Evolutionary conservation across 2,113 vertebrate species (phyloP).

Genomic region (Mohoua ochrocephala): DNA sequence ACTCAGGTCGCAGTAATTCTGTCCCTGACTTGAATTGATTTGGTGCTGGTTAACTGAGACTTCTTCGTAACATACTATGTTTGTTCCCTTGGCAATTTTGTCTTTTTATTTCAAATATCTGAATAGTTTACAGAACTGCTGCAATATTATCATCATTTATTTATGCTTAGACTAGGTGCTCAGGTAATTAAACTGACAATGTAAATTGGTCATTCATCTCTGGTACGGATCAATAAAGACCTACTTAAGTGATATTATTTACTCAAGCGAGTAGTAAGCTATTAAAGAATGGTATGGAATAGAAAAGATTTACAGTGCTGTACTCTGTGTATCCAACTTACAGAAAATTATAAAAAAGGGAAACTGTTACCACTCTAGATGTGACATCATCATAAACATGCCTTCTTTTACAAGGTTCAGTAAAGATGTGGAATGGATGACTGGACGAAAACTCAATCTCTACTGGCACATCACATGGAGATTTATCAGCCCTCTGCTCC

Average conservation of each 20-base stretch:
- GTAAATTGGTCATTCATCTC: neutral
- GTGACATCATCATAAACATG: neutral
- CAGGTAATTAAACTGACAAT: neutral
- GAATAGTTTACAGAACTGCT: neutral
- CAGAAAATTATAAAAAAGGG: neutral
- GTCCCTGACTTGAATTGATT: neutral
- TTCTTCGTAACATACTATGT: neutral
- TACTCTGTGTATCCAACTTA: neutral
- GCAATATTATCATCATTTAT: neutral
- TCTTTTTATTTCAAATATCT: neutral
- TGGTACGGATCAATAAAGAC: neutral
- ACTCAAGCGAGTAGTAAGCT: neutral
- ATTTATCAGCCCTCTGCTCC: constrained; percentile 81
- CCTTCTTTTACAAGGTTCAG: constrained; percentile 77
- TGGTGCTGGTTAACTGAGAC: neutral
- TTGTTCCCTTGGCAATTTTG: neutral
- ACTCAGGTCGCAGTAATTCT: neutral
- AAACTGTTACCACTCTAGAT: neutral
- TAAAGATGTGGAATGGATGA: constrained; percentile 84
- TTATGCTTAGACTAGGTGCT: neutral
- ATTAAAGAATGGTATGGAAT: neutral
- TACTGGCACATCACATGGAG: constrained; percentile 85
- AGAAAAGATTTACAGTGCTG: neutral
- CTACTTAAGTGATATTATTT: neutral
- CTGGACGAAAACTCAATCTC: constrained; percentile 72